Evolutionary conservation across 1,140 invertebrate genomes (phyloP).

Genomic region (Tetramorium simillimum): DNA sequence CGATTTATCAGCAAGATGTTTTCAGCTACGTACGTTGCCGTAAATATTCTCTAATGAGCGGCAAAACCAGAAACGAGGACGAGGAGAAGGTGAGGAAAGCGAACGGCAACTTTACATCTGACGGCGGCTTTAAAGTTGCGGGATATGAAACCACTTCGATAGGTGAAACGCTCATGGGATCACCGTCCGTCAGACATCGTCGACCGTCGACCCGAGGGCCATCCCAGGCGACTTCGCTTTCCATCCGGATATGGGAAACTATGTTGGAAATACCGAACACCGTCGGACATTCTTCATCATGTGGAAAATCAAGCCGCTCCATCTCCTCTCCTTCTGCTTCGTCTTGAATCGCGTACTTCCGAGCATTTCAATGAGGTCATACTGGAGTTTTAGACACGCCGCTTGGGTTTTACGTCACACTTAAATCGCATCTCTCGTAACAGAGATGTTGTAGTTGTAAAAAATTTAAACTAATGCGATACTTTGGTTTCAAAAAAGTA

Average conservation of each 20-base stretch:
- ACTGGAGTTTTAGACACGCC: constrained; percentile 18
- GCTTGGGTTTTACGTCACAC: not conserved
- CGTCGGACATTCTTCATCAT: constrained; percentile 64
- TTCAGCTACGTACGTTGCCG: not conserved
- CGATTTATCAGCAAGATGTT: not conserved
- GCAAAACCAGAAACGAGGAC: not conserved
- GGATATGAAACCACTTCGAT: constrained; percentile 78
- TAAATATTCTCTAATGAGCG: not conserved
- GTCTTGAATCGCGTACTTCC: constrained; percentile 23
- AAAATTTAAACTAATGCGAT: not conserved
- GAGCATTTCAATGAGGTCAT: constrained; percentile 50
- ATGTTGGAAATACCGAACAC: constrained; percentile 57
- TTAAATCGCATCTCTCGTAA: constrained; percentile 12
- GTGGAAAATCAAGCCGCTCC: constrained; percentile 66
- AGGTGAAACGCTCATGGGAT: constrained; percentile 75
- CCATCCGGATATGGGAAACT: constrained; percentile 68
- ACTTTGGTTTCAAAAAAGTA: not conserved
- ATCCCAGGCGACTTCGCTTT: constrained; percentile 72
- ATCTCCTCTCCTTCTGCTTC: not conserved
- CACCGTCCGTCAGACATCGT: constrained; percentile 58
- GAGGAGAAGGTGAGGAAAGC: constrained; percentile 19
- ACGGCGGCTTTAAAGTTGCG: constrained; percentile 78
- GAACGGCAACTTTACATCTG: constrained; percentile 76
- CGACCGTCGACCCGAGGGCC: constrained; percentile 58
- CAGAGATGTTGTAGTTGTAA: not conserved